These are phyloP conservation scores for Drosophila kohkoa DNA, from an alignment of 1,140 invertebrate species.

Conservation along the genomic window DNA sequence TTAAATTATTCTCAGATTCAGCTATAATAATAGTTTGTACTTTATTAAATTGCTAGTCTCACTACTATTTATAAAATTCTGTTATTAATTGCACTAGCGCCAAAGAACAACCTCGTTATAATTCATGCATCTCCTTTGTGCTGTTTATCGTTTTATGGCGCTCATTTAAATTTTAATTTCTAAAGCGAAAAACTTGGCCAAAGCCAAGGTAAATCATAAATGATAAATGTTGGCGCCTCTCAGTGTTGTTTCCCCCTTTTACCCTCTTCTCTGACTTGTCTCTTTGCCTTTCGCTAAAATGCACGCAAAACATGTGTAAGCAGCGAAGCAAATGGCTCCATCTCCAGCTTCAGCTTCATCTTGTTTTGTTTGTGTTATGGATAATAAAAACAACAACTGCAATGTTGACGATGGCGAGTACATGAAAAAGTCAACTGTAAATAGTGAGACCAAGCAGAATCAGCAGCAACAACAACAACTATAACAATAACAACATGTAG, in stretches of 20 bases:
- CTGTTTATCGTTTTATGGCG: no score
- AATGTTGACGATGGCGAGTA: constrained; percentile 51
- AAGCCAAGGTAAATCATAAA: constrained; percentile 64
- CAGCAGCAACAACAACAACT: constrained; percentile 34
- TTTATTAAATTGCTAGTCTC: no score
- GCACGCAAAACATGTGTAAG: constrained; percentile 69
- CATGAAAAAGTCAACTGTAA: constrained; percentile 80
- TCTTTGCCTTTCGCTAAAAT: neutral
- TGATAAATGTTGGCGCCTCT: constrained; percentile 63
- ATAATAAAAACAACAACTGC: constrained; percentile 60
- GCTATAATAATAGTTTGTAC: no score
- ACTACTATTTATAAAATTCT: no score
- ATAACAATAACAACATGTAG: constrained; percentile 24
- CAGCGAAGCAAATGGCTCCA: constrained; percentile 56
- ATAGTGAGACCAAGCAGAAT: constrained; percentile 61
- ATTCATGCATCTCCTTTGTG: no score
- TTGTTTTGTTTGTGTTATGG: constrained; percentile 69
- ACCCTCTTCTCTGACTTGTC: neutral
- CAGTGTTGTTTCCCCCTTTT: neutral
- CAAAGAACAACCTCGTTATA: no score
- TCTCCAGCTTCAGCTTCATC: constrained; percentile 52
- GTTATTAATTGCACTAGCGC: no score
- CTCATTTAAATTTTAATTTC: constrained; percentile 6
- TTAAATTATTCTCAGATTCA: no score
- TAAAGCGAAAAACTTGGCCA: constrained; percentile 4